Base-by-base conservation (phyloP, 2,113 vertebrate species). In the Lepisosteus oculatus region DNA sequence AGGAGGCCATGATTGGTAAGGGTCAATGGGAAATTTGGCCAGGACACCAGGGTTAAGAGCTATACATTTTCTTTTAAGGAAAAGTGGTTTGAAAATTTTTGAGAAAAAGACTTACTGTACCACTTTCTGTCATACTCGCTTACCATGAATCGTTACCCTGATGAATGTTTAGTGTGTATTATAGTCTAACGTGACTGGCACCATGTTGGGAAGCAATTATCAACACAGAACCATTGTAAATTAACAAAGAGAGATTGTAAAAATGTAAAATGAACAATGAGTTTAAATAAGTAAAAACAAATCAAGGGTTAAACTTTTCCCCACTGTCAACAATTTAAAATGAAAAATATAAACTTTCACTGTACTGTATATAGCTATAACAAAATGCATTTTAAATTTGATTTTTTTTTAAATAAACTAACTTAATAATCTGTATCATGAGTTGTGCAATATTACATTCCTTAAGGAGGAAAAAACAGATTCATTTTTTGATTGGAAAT, bases 391-490 rank as follows among this genome's bases (percentile, higher is more conserved):
- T 67, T 69, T 11, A 76, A 41, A 17, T 67, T 78, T 77, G 68
- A 61, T 43, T 70, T 79, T 67, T 76, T 15, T 72, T 73, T 81
- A 13, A 73, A 3, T 70, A 68, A 73, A 65, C 77, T 67, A 73
- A 73, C 8, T 65, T 76, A 51, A 51, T 75, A n/a, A 73, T 77
- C 85, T 85, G 42, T 84, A 86, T 84, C 82, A 57, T 82, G 70
- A 81, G 75, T 87, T 90, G 85, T 90, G 87, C 85, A 83, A 85
- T 89, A 75, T 73, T 54, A 55, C 54, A 63, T 9, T 9, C 55
- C n/a, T 73, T 73, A 61, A 47, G 45, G 51, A 57, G 54, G 56
- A 61, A 73, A 73, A 68, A 62, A 68, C 65, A 72, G 43, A 72
- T 55, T 61, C 45, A 67, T 59, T 72, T 61, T 68, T 44, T 74